Evolutionary conservation across 2,113 vertebrate genomes (phyloP), one percentile per base, ranked within the genome.

Genomic region (Catharus minimus): DNA sequence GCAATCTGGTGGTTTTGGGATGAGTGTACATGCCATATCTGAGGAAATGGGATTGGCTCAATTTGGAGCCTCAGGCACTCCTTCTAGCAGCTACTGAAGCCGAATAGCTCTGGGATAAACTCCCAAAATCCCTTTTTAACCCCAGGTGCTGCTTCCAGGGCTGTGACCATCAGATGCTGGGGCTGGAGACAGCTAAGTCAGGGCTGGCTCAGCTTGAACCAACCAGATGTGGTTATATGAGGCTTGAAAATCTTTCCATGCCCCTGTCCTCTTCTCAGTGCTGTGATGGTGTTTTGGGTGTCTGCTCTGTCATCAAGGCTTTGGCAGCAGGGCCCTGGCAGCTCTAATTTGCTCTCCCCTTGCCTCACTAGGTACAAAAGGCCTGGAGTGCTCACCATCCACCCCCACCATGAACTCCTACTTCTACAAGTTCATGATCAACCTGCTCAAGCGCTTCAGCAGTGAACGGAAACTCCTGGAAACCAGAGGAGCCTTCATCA

Each of bases 381-480:
- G 96, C 60, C 82, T 96, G 38, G 99, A 99, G 83, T 98, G 97
- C 28, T 99, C 98, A 5, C 99, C 99, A 32, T 99, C 99, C 15
- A 99, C 99, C 21, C 99, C 99, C n/a, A 99, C 99, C 92, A 99
- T 99, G 99, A 99, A 99, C 96, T 99, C 99, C 32, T 99, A 99
- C 95, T 99, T 99, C 92, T 99, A 99, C 95, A 99, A 99, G 96
- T 99, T 99, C 97, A 99, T 99, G 99, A 99, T 99, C 96, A 99
- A 99, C 97, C 97, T 99, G 57, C 98, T 99, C 89, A 99, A 98
- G 94, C 98, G 98, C 67, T 99, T 99, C 97, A 99, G 99, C 94
- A 97, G 97, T 7, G 99, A 99, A 92, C 97, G 98, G 89, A 99
- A 98, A 92, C 98, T 99, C 41, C 97, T 99, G 97, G 99, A 99